Base-by-base conservation (phyloP, 2,113 vertebrate species). In the Thalassarche chlororhynchos region DNA sequence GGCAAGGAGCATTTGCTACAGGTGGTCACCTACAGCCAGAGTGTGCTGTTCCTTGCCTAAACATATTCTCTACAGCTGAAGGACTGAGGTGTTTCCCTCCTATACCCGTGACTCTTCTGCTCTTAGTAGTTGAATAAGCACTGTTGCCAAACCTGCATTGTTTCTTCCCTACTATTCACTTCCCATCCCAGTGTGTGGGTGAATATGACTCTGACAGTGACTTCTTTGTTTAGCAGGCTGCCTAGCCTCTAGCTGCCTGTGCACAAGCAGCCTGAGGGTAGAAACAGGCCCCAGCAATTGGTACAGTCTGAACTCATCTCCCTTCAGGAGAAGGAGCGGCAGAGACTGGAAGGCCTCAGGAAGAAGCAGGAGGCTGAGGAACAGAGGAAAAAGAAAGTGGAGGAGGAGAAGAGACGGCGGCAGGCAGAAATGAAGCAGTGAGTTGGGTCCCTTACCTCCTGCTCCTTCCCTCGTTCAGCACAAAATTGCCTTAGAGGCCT, bases 341-440 rank as follows among this genome's bases (percentile, higher is more conserved):
- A 98, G 96, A 99, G 99, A 17, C 97, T 99, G 87, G 99, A 99
- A 78, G 99, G 97, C 66, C 98, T 99, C 52, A 98, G 98, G 90
- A 99, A 98, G 97, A 99, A 99, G 95, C 98, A 99, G 96, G 99
- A 99, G 93, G 99, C 99, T 4, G 99, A 99, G 96, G 98, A 99
- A 31, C 99, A 99, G 74, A 98, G 99, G 64, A 98, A 97, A 78
- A 98, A 98, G 96, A 99, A 99, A 94, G 98, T 99, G 95, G 99
- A 99, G 91, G 99, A 99, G 89, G 99, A 99, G 31, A 99, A 99
- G 97, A 99, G 96, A 54, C 98, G 87, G 57, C 99, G 99, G 47
- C 98, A 99, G 62, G 99, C 99, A 34, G 99, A 99, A 86, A 97
- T 99, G 58, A 99, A 98, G 97, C 98, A 98, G 99, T 99, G 87